These are phyloP conservation scores for Apamea epomidion DNA, from an alignment of 2,888 invertebrate genomes.

Conservation along the genomic window DNA sequence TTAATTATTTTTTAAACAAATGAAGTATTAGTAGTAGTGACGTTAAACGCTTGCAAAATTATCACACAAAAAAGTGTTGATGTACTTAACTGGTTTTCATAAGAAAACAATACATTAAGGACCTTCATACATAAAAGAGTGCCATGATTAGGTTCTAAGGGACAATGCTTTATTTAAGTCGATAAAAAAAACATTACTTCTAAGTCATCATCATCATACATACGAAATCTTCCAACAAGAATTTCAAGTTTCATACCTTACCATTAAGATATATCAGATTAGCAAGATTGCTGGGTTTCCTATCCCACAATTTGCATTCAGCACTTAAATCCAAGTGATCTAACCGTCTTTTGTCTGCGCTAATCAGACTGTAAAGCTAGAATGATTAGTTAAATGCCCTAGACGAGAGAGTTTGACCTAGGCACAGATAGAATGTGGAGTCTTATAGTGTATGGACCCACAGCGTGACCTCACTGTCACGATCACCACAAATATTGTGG, in stretches of 20 bases:
- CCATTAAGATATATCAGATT: slow-evolving; percentile 12
- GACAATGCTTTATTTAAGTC: neutral
- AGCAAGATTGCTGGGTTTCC: slow-evolving; percentile 14
- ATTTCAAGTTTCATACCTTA: neutral
- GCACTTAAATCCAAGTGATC: slow-evolving; percentile 9
- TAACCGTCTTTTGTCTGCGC: slow-evolving; percentile 37
- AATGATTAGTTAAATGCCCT: slow-evolving; percentile 73
- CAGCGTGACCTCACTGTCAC: slow-evolving; percentile 83
- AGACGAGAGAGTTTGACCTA: slow-evolving; percentile 86
- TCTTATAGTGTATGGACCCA: slow-evolving; percentile 72
- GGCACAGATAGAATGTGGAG: slow-evolving; percentile 79
- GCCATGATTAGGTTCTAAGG: no score
- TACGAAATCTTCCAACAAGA: neutral
- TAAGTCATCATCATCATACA: no score
- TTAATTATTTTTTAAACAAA: neutral
- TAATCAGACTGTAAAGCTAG: slow-evolving; percentile 57
- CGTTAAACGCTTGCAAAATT: neutral
- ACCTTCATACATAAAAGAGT: neutral
- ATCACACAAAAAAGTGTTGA: neutral
- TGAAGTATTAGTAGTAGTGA: neutral
- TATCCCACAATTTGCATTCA: slow-evolving; percentile 37
- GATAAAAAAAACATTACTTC: neutral
- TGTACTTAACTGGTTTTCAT: neutral
- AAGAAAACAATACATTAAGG: neutral
- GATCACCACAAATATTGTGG: slow-evolving; percentile 81